These are phyloP conservation scores for Spinibarbus caldwelli DNA, from an alignment of 2,797 vertebrate species.

Conservation along the genomic window DNA sequence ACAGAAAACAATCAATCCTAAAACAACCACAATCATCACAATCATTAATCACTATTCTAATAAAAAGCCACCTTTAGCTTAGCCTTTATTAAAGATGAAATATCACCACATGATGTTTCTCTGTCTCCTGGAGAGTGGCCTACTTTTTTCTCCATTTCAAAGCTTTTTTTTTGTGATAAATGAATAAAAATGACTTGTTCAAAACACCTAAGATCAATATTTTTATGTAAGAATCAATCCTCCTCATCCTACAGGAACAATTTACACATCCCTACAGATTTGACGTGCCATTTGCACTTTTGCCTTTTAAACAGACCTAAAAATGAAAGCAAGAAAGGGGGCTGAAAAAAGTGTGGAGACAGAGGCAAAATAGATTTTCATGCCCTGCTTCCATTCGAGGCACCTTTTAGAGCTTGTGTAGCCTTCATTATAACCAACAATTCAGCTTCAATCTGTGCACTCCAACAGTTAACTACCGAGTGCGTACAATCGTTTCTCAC, in stretches of 20 bases:
- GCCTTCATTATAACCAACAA: constrained; percentile 36
- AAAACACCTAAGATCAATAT: background rate
- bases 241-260: background rate
- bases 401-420: background rate
- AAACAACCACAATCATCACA: background rate
- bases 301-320: background rate
- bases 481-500: too few species aligned
- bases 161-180: background rate
- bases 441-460: constrained; percentile 25
- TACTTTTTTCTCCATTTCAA: background rate
- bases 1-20: background rate
- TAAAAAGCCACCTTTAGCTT: constrained; percentile 4
- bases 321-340: background rate
- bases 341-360: background rate
- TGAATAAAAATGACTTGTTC: background rate
- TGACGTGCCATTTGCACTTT: background rate
- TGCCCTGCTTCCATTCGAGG: background rate
- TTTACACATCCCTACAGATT: background rate
- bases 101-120: background rate
- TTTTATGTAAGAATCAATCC: background rate
- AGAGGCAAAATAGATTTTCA: background rate
- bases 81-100: background rate
- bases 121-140: background rate
- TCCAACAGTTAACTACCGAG: constrained; percentile 26
- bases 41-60: background rate